phyloP scores from a whole-genome alignment of 2,113 vertebrate species.

The Mungos mungo region DNA sequence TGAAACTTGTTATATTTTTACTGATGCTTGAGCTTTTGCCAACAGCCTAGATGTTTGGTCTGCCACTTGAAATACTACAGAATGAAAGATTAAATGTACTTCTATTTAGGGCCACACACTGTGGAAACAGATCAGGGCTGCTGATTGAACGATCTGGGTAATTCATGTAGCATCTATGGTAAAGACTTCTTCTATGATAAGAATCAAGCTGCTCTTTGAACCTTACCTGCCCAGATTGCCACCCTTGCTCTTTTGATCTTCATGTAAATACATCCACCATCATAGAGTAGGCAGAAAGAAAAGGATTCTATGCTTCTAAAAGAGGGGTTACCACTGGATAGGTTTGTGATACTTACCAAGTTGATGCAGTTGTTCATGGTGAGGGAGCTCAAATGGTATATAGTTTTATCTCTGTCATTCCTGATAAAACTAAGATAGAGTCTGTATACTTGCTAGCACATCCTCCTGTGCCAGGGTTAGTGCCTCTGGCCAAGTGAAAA shows the following conservation, averaged over 20 bases:
- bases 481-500: neutral
- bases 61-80: neutral
- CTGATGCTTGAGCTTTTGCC: neutral
- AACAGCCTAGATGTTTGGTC: neutral
- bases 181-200: neutral
- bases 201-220: neutral
- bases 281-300: neutral
- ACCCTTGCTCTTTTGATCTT: neutral
- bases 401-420: neutral
- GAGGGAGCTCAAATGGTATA: neutral
- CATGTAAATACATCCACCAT: neutral
- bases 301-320: neutral
- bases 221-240: too few species aligned
- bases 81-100: neutral
- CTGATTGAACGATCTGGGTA: neutral
- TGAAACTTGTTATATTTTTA: neutral
- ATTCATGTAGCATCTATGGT: neutral
- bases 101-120: neutral
- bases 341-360: neutral
- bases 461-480: neutral
- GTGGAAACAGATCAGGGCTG: neutral
- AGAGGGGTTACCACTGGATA: neutral
- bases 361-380: neutral
- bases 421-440: neutral
- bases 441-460: neutral